Evolutionary conservation across 2,113 vertebrate species (phyloP).

Genomic region (Silurus glanis): DNA sequence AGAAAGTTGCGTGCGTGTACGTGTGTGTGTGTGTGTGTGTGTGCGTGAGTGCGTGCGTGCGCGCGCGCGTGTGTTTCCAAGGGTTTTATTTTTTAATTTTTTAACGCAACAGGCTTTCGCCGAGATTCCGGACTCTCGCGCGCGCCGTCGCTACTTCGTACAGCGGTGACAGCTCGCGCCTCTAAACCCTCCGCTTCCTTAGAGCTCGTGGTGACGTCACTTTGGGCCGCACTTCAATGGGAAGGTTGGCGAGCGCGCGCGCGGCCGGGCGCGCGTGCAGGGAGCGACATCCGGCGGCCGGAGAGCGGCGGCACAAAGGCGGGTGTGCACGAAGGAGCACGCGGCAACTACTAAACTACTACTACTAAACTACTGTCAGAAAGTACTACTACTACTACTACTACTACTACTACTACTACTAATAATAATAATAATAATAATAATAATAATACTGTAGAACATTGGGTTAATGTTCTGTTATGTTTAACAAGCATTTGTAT

Average conservation of each 20-base stretch:
- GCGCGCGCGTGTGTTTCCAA: conserved; percentile 10
- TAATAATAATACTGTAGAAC: no score
- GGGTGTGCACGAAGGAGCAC: neutral
- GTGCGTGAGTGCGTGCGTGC: neutral
- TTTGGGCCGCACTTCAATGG: conserved; percentile 40
- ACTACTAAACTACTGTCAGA: neutral
- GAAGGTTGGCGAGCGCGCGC: conserved; percentile 41
- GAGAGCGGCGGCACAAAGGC: neutral
- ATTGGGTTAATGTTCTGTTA: no score
- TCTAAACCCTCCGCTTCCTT: conserved; percentile 53
- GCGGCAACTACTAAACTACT: no score
- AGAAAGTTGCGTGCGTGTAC: conserved; percentile 23
- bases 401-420: neutral
- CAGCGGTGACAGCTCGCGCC: conserved; percentile 25
- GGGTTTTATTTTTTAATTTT: no score
- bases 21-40: neutral
- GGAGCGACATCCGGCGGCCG: conserved; percentile 53
- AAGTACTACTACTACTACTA: neutral
- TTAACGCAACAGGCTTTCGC: conserved; percentile 29
- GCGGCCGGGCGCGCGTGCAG: neutral
- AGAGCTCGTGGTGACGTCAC: conserved; percentile 63
- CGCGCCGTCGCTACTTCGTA: conserved; percentile 29
- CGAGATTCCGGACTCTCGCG: conserved; percentile 13
- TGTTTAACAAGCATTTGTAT: no score
- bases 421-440: no score